Evolutionary conservation across 2,113 vertebrate genomes (phyloP), one percentile per base, ranked within the genome.

Genomic region (Bubalus kerabau): DNA sequence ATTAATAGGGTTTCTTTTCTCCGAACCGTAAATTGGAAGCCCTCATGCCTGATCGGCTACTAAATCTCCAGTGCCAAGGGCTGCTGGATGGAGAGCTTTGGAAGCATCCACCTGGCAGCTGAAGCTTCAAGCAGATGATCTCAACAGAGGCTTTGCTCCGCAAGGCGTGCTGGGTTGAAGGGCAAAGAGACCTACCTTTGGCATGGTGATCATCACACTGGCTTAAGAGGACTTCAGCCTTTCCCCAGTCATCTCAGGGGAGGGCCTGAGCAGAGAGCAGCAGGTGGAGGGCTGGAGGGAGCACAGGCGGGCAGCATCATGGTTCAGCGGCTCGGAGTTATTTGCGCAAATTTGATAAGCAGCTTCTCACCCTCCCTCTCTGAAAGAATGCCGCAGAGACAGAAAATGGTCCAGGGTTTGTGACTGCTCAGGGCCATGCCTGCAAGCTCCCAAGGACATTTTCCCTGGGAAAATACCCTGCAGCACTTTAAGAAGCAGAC

Each of bases 1-100:
- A 98, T 98, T 95, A 98, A 98, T 98, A 97, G 85, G 87, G 87
- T 95, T 98, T 96, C 97, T 96, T 97, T 98, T 94, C 91, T 96
- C 89, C 80, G 71, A 94, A 81, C 88, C 43, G 9, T 97, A 97
- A 97, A 97, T 98, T 91, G 91, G 96, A 96, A 97, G 82, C 93
- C 52, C 78, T 96, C 48, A 84, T 95, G 91, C 84, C 83, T 94
- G 95, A 93, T 96, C 3, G 23, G 21, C 90, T 92, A 87, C 92
- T 97, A 98, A 98, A 98, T 98, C 96, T 98, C 59, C 24, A 93
- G 95, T 48, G 59, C 80, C 12, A 11, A 46, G 64, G 87, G 87
- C 48, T 97, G 56, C 80, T 87, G 52, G 74, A 95, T 81, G 40
- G 67, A 96, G 84, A 64, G 71, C 85, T 92, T 40, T 46, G 52